These are phyloP conservation scores for Mugil cephalus DNA, from an alignment of 2,113 vertebrate genomes.

Conservation along the genomic window DNA sequence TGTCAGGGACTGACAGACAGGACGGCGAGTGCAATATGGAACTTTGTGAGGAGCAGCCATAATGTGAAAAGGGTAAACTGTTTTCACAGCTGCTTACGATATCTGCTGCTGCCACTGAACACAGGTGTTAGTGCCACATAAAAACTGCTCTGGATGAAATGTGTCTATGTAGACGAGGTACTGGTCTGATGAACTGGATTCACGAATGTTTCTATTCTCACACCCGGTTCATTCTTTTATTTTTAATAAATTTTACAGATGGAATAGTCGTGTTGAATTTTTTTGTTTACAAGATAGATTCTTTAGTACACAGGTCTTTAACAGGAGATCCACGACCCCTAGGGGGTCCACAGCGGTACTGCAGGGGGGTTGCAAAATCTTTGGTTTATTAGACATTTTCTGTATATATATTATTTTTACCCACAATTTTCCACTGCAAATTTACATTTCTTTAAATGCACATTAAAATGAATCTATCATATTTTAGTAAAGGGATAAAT, in stretches of 20 bases:
- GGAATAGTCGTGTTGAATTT: too few species aligned
- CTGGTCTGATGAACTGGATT: constrained; percentile 8
- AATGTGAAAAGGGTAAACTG: constrained; percentile 1
- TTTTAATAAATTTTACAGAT: constrained; percentile 22
- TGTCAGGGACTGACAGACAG: constrained; percentile 2
- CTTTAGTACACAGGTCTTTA: too few species aligned
- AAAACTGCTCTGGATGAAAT: not conserved
- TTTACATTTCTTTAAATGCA: too few species aligned
- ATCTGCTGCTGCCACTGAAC: constrained; percentile 12
- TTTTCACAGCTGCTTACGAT: constrained; percentile 26
- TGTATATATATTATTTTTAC: too few species aligned
- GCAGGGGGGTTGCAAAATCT: too few species aligned
- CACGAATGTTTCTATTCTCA: not conserved
- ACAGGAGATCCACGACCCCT: too few species aligned
- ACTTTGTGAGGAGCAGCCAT: constrained; percentile 1
- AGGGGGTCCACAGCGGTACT: too few species aligned
- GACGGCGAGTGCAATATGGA: constrained; percentile 49
- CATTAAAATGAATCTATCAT: too few species aligned
- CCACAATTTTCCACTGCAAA: too few species aligned
- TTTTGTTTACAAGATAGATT: too few species aligned
- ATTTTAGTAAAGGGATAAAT: too few species aligned
- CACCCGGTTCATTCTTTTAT: not conserved
- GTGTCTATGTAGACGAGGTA: constrained; percentile 3
- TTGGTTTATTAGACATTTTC: too few species aligned
- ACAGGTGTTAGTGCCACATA: constrained; percentile 11